Evolutionary conservation across 2,888 invertebrate species (phyloP).

Genomic region (Drosophila quinaria): DNA sequence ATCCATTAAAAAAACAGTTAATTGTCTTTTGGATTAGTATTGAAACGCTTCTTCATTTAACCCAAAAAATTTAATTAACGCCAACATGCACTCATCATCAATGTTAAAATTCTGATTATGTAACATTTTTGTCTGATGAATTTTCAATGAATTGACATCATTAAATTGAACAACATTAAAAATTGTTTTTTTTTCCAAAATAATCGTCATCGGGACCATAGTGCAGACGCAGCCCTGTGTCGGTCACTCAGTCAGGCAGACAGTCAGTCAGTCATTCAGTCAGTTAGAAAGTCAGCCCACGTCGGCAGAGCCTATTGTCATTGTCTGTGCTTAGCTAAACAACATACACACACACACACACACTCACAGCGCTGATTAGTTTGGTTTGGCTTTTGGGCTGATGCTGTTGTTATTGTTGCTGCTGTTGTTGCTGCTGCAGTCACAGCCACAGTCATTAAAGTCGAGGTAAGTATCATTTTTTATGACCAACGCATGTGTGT

Average conservation of each 20-base stretch:
- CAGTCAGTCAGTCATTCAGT: slow-evolving; percentile 27
- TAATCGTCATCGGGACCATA: too few species aligned
- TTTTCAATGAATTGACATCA: too few species aligned
- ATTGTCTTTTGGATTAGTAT: too few species aligned
- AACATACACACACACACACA: slow-evolving; percentile 22
- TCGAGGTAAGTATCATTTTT: slow-evolving; percentile 78
- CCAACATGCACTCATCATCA: too few species aligned
- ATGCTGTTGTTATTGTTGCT: slow-evolving; percentile 15
- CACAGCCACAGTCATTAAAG: slow-evolving; percentile 74
- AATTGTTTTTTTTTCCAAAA: too few species aligned
- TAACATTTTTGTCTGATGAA: too few species aligned
- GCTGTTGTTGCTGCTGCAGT: slow-evolving; percentile 52
- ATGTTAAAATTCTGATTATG: too few species aligned
- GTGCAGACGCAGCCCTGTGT: slow-evolving; percentile 64
- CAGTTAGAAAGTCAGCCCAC: slow-evolving; percentile 36
- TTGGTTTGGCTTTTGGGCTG: slow-evolving; percentile 55
- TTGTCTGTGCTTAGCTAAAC: slow-evolving; percentile 62
- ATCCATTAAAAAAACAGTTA: too few species aligned
- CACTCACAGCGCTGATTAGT: slow-evolving; percentile 69
- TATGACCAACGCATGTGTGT: slow-evolving; percentile 57
- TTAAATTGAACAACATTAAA: too few species aligned
- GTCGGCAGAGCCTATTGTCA: slow-evolving; percentile 50
- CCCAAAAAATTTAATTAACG: too few species aligned
- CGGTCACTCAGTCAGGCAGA: slow-evolving; percentile 43
- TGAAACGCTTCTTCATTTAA: too few species aligned